A percentile compares a stretch with the other conserved stretches of the same genome.
phyloP scores from a whole-genome alignment of 2,113 vertebrate species.

The Carlito syrichta region DNA sequence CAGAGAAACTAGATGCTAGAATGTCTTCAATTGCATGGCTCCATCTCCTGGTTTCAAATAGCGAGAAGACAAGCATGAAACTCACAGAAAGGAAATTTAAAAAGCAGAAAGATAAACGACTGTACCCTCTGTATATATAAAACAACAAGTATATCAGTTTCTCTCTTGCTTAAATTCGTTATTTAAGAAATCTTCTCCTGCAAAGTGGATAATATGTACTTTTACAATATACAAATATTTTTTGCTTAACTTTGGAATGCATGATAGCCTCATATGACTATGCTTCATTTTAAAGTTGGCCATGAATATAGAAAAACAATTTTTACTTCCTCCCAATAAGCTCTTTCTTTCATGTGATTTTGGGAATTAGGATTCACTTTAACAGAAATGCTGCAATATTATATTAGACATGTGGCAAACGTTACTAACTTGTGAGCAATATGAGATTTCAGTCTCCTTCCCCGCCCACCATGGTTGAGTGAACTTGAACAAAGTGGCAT shows the following conservation, averaged over 20 bases:
- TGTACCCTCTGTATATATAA: background rate
- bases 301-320: background rate
- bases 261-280: background rate
- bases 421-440: background rate
- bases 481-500: background rate
- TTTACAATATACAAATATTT: background rate
- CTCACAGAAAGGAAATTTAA: background rate
- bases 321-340: background rate
- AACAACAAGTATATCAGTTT: background rate
- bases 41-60: slow-evolving; percentile 19
- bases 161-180: background rate
- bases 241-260: background rate
- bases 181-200: background rate
- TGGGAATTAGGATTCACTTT: background rate
- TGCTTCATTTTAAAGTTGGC: background rate
- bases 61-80: background rate
- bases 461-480: background rate
- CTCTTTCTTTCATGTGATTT: background rate
- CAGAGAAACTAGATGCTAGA: background rate
- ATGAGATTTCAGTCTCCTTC: background rate
- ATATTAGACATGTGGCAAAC: background rate
- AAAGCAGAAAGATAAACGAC: background rate
- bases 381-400: background rate
- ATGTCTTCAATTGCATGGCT: background rate
- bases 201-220: background rate